phyloP scores from a whole-genome alignment of 2,888 invertebrate genomes.

The Microchrysa polita region DNA sequence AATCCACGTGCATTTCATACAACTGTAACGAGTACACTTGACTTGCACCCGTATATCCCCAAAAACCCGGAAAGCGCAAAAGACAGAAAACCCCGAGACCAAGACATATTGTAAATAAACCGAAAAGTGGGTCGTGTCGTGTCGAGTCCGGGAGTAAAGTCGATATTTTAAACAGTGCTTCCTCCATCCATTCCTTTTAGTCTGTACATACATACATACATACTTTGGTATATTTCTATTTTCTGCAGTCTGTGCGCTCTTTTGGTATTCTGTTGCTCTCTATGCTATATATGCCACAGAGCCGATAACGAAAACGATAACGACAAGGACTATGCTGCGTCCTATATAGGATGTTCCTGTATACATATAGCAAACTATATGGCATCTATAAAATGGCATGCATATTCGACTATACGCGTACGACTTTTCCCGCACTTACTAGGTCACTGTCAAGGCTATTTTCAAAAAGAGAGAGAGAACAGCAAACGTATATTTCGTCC shows the following conservation, averaged over 20 bases:
- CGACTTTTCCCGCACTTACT: conserved; percentile 48
- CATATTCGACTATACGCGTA: conserved; percentile 28
- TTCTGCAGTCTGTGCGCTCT: conserved; percentile 27
- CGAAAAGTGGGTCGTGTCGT: not conserved
- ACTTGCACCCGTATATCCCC: not conserved
- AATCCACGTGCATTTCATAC: no score
- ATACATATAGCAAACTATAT: no score
- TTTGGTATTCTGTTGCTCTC: not conserved
- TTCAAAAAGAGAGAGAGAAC: no score
- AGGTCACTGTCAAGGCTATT: conserved; percentile 58
- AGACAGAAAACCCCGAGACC: not conserved
- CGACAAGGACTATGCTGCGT: not conserved
- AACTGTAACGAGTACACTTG: not conserved
- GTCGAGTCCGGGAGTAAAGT: no score
- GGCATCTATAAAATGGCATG: not conserved
- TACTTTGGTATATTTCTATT: conserved; percentile 2
- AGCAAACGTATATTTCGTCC: conserved; percentile 29
- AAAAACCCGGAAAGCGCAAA: not conserved
- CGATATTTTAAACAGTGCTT: conserved; percentile 9
- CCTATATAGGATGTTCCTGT: conserved; percentile 1
- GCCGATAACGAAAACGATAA: not conserved
- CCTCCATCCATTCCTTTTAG: no score
- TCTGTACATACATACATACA: no score
- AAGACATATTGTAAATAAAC: conserved; percentile 2
- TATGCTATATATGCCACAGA: no score